phyloP scores from a whole-genome alignment of 1,140 invertebrate genomes.

The Metopolophium dirhodum region DNA sequence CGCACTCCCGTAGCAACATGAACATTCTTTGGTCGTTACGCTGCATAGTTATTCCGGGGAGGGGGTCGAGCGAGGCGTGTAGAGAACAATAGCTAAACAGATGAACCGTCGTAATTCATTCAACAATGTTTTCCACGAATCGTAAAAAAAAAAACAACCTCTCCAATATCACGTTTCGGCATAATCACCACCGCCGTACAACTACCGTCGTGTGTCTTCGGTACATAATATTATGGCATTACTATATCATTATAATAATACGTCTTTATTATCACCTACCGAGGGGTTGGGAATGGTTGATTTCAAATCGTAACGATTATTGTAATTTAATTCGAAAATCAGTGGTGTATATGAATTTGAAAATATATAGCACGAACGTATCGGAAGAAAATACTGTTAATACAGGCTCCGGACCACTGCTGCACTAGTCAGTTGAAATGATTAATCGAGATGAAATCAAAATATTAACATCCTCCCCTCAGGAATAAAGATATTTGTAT shows the following conservation, averaged over 20 bases:
- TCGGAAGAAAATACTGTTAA: not conserved
- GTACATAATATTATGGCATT: not conserved
- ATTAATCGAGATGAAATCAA: not conserved
- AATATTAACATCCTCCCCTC: not conserved
- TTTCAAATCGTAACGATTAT: not conserved
- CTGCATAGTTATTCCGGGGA: not conserved
- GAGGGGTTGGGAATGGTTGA: not conserved
- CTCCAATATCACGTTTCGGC: not conserved
- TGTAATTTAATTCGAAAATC: not conserved
- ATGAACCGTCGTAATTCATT: not conserved
- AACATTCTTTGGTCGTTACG: not conserved
- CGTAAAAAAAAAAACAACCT: not conserved
- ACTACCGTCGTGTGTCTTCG: not conserved
- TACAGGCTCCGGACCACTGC: not conserved
- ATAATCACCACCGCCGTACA: not conserved
- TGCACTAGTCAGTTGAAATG: not conserved
- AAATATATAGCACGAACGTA: no score
- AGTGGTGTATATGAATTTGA: no score
- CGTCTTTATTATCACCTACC: not conserved
- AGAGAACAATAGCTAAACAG: constrained; percentile 16
- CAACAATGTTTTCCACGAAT: not conserved
- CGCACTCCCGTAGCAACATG: not conserved
- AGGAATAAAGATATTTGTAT: no score
- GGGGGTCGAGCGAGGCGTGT: not conserved
- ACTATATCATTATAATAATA: not conserved